Percentiles rank a stretch among this genome's conserved stretches.
Evolutionary conservation across 2,888 invertebrate species (phyloP).

Genomic region (Caenorhabditis sulstoni): DNA sequence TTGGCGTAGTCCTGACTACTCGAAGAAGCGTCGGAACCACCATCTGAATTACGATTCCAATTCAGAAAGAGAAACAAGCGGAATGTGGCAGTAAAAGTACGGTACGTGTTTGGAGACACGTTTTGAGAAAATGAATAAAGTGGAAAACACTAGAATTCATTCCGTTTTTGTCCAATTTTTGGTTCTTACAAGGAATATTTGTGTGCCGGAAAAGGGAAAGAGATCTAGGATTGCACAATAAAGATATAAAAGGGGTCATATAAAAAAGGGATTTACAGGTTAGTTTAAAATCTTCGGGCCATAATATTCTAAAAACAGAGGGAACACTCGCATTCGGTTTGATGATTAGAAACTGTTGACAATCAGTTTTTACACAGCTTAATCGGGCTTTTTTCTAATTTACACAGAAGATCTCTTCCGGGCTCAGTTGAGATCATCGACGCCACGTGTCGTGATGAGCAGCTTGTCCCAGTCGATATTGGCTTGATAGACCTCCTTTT

Average conservation of each 20-base stretch:
- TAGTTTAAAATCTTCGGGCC: constrained; percentile 13
- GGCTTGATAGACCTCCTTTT: constrained; percentile 92
- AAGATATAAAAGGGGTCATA: background rate
- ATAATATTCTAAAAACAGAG: constrained; percentile 1
- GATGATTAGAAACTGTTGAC: constrained; percentile 7
- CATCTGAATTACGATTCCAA: constrained; percentile 20
- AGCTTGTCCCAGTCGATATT: constrained; percentile 84
- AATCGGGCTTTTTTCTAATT: constrained; percentile 2
- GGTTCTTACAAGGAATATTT: constrained; percentile 27
- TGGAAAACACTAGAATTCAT: constrained; percentile 28
- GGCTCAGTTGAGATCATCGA: constrained; percentile 38
- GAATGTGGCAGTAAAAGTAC: background rate
- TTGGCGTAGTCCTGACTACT: constrained; percentile 1
- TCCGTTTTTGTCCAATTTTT: constrained; percentile 39
- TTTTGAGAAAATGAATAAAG: constrained; percentile 4
- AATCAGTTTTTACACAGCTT: constrained; percentile 45
- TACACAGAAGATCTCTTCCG: no score
- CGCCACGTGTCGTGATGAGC: constrained; percentile 43
- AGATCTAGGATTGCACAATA: constrained; percentile 37
- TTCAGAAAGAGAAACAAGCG: background rate
- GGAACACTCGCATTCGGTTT: constrained; percentile 13
- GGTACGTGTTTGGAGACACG: constrained; percentile 15
- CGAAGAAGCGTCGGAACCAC: constrained; percentile 16
- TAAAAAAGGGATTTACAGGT: constrained; percentile 33
- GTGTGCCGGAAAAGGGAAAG: constrained; percentile 2